Evolutionary conservation across 2,888 invertebrate genomes (phyloP), one percentile per base, ranked within the genome.

Genomic region (Epirrita christyi): DNA sequence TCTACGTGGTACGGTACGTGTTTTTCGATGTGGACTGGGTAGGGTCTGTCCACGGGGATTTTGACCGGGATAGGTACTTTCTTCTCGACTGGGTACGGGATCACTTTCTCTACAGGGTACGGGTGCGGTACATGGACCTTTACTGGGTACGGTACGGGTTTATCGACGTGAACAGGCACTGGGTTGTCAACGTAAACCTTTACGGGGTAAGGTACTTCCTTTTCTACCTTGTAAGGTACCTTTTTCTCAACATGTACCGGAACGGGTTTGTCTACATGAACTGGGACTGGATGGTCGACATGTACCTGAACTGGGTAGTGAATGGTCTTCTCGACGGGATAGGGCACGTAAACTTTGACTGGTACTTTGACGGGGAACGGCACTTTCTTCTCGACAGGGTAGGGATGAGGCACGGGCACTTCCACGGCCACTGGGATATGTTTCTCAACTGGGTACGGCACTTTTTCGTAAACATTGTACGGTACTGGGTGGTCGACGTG

Each of bases 121-220:
- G 95, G 96, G 7, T 93, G 94, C 11, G 96, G 95, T 36, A 94
- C 93, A 8, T 93, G 95, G 27, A 96, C 95, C 77, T 96, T 96
- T 6, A 96, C 96, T 46, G 93, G 93, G 70, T 94, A 94, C 28
- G 96, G 96, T 65, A 96, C 95, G 37, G 95, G 96, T 78, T 96
- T 96, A 62, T 96, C 96, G 1, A 96, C 96, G 61, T 95, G 95
- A 11, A 95, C 95, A 6, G 95, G 95, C 5, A 96, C 93, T 40
- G 94, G 96, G 73, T 94, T 93, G 43, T 96, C 94, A 34, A 94
- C 92, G 45, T 87, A 93, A 42, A 95, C 93, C 80, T 95, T 95
- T 1, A 96, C 95, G 50, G 95, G 95, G 78, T 94, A 94, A 41
- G 95, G 95, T 42, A 95, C 94, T 47, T 92, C 88, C 81, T 95